These are phyloP conservation scores for Scaptomyza caliginosa DNA, from an alignment of 2,888 invertebrate species.

Conservation along the genomic window DNA sequence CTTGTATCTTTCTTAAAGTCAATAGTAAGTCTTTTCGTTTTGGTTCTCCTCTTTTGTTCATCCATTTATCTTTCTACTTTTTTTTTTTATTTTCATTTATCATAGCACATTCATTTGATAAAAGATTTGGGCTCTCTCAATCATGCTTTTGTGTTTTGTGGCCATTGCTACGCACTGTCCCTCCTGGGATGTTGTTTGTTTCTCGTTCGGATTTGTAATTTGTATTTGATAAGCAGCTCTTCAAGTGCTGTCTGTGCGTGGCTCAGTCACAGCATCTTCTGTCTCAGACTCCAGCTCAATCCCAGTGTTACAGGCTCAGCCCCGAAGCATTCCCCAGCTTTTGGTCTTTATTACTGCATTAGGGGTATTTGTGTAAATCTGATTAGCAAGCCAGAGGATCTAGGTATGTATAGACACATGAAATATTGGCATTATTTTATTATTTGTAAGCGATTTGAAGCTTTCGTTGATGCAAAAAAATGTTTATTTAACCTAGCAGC, in stretches of 20 bases:
- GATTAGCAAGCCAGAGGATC: constrained; percentile 47
- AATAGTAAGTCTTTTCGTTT: constrained; percentile 41
- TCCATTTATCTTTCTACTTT: neutral
- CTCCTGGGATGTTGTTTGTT: constrained; percentile 18
- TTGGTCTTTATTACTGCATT: constrained; percentile 67
- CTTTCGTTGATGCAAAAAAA: neutral
- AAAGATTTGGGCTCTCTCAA: constrained; percentile 69
- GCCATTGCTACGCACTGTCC: constrained; percentile 24
- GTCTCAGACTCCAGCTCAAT: neutral
- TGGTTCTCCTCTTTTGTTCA: constrained; percentile 3
- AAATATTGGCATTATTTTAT: neutral
- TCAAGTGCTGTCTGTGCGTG: constrained; percentile 50
- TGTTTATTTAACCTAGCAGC: too few relatives aligned
- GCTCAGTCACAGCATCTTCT: neutral
- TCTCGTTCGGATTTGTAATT: constrained; percentile 70
- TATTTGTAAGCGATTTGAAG: neutral
- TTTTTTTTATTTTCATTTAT: constrained; percentile 54
- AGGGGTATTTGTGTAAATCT: constrained; percentile 57
- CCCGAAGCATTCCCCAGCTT: constrained; percentile 19
- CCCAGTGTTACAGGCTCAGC: neutral
- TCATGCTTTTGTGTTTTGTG: constrained; percentile 72
- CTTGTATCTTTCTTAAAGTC: constrained; percentile 69
- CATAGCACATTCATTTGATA: constrained; percentile 73
- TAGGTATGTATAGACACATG: constrained; percentile 3
- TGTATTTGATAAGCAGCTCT: constrained; percentile 67